Evolutionary conservation across 2,113 vertebrate genomes (phyloP), one percentile per base, ranked within the genome.

Genomic region (Pollimyrus isidori): DNA sequence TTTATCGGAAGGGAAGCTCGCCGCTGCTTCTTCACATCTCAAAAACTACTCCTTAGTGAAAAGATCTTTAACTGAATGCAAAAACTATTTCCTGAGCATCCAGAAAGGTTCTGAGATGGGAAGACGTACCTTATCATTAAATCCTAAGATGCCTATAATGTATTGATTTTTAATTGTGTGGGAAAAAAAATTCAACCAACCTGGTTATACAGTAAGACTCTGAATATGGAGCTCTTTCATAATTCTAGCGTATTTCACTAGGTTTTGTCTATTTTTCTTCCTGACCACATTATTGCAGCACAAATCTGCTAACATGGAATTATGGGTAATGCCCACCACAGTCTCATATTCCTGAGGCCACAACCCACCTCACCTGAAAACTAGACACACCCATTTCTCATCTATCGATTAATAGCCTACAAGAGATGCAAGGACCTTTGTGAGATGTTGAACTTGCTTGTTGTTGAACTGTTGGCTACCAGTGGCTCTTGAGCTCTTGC

Each of bases 401-500:
- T 19, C 13, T 39, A 35, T 80, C 6, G 35, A 80, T 80, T 80
- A 26, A 69, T 69, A 42, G 17, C 35, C 73, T 39, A 76, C 21
- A 17, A 30, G 30, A 9, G 11, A 19, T 30, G 35, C 11, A 35
- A 76, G 13, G 10, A 76, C 30, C 13, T 39, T 39, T 19, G 69
- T 35, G 69, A 73, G 26, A 35, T 73, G 35, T 76, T 76, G 30
- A 76, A 15, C 10, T 35, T 35, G 11, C 30, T 73, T 17, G 39
- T 35, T 76, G 69, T 23, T 39, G 69, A 76, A 39, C 69, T 9
- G 1, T 17, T 76, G 30, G 11, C 21, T 35, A 76, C 26, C 69
- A 17, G 10, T 19, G 69, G 30, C 30, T 39, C 15, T 39, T 76
- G 30, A 76, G 35, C 94, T 65, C 62, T 65, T 65, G n/a, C 94